phyloP scores from a whole-genome alignment of 2,113 vertebrate species.

The Mugil cephalus region DNA sequence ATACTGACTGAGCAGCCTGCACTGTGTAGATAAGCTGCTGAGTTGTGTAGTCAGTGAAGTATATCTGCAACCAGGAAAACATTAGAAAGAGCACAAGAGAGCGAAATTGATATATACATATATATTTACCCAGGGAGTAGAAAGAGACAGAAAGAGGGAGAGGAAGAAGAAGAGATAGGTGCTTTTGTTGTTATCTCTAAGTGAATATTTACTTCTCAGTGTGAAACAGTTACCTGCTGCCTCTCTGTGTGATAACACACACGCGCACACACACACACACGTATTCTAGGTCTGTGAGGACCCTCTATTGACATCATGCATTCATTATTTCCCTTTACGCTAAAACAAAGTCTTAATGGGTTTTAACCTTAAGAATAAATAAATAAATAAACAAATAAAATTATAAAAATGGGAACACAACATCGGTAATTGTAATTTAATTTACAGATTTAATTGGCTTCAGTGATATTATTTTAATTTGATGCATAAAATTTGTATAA shows the following conservation, averaged over 20 bases:
- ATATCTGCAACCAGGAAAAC: slow-evolving; percentile 59
- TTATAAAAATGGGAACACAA: no score
- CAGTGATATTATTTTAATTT: no score
- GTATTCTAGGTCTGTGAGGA: no score
- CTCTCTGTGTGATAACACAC: slow-evolving; percentile 40
- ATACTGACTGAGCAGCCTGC: slow-evolving; percentile 60
- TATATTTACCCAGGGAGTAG: slow-evolving; percentile 59
- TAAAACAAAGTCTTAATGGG: no score
- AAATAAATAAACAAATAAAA: no score
- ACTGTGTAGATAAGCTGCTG: slow-evolving; percentile 77
- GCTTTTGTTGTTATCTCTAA: slow-evolving; percentile 70
- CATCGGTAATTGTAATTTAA: no score
- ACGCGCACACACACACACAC: slow-evolving; percentile 30
- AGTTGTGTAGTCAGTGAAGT: slow-evolving; percentile 63
- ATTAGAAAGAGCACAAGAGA: slow-evolving; percentile 28
- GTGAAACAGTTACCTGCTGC: slow-evolving; percentile 56
- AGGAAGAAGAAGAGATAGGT: slow-evolving; percentile 45
- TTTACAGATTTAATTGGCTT: no score
- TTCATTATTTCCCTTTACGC: no score
- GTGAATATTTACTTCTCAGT: slow-evolving; percentile 79
- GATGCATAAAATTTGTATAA: no score
- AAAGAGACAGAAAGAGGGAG: slow-evolving; percentile 29
- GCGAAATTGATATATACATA: slow-evolving; percentile 58
- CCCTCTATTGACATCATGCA: no score
- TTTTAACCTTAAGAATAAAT: no score